Evolutionary conservation across 2,797 vertebrate species (phyloP).

Genomic region (Alosa sapidissima): DNA sequence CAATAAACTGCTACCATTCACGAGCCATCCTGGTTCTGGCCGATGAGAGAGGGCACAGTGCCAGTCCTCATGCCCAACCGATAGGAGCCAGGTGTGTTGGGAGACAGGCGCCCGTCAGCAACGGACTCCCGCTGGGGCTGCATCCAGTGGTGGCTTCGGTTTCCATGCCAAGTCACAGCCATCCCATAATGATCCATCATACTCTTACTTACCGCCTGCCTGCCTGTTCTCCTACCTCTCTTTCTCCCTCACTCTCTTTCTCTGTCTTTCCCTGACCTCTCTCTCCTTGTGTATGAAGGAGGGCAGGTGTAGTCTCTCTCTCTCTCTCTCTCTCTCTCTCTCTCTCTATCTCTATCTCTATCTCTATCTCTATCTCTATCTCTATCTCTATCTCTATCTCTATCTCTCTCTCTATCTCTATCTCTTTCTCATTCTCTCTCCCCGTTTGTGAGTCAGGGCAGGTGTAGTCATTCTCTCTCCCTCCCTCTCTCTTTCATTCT

Average conservation of each 20-base stretch:
- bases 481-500: no score
- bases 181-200: conserved; percentile 30
- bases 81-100: conserved; percentile 27
- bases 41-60: neutral
- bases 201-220: conserved; percentile 13
- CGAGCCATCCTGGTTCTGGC: neutral
- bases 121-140: neutral
- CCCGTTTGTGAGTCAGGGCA: neutral
- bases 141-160: neutral
- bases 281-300: neutral
- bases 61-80: neutral
- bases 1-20: neutral
- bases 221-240: neutral
- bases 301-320: no score
- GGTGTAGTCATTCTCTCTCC: no score
- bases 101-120: neutral
- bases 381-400: neutral
- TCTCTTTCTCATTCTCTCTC: no score
- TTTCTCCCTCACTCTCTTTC: neutral
- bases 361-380: no score
- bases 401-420: neutral
- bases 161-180: neutral
- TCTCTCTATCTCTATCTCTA: no score
- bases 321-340: neutral
- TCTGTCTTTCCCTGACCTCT: neutral